phyloP scores from a whole-genome alignment of 2,797 vertebrate species.

The Jordanella pulchra region DNA sequence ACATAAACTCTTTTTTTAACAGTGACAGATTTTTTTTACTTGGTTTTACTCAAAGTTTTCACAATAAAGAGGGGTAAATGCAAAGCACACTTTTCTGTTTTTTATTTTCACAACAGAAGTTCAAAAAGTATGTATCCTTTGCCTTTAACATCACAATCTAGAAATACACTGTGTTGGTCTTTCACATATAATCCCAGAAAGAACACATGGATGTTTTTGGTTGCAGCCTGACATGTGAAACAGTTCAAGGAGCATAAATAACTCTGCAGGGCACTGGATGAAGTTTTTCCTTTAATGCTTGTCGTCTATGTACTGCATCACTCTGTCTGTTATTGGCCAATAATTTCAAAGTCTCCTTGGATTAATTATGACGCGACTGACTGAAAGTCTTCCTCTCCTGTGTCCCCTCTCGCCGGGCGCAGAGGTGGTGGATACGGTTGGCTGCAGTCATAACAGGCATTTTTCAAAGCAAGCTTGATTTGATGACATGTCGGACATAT shows the following conservation, averaged over 20 bases:
- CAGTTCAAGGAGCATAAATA: slow-evolving; percentile 3
- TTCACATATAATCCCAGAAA: background rate
- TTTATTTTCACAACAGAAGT: background rate
- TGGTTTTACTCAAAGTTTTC: background rate
- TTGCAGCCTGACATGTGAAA: background rate
- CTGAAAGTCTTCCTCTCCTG: slow-evolving; percentile 67
- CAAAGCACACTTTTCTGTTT: background rate
- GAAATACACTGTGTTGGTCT: background rate
- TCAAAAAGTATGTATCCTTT: background rate
- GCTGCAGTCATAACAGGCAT: slow-evolving; percentile 74
- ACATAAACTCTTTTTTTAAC: no score
- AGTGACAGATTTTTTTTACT: background rate
- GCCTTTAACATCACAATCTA: background rate
- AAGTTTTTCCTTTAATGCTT: background rate
- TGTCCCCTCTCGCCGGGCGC: slow-evolving; percentile 57
- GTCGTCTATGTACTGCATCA: background rate
- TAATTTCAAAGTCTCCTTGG: slow-evolving; percentile 48
- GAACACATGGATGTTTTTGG: background rate
- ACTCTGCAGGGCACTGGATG: background rate
- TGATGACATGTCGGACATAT: slow-evolving; percentile 71
- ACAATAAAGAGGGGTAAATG: background rate
- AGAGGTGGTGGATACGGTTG: slow-evolving; percentile 66
- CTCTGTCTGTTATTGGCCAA: background rate
- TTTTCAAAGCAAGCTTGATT: slow-evolving; percentile 71
- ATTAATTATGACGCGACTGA: slow-evolving; percentile 60